Percentiles rank a stretch among this genome's conserved stretches.
Conservation (phyloP, 2,888 invertebrate species). For the Xanthorhoe spadicearia region DNA sequence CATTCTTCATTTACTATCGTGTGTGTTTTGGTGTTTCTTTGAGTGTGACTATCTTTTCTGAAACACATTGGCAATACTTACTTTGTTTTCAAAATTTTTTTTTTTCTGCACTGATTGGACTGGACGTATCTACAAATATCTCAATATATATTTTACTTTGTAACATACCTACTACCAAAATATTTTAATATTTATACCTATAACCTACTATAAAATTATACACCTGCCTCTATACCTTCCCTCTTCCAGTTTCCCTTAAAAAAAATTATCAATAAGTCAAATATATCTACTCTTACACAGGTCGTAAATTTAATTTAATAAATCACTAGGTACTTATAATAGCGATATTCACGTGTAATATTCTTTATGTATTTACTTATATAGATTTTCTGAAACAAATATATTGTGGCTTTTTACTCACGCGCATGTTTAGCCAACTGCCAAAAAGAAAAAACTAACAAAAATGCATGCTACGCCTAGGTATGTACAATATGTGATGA, state of each 20-base stretch:
- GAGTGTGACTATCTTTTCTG: slow-evolving; percentile 37
- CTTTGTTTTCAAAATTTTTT: slow-evolving; percentile 29
- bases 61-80: slow-evolving; percentile 26
- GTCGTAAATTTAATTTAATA: not conserved
- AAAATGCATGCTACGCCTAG: slow-evolving; percentile 43
- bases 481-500: slow-evolving; percentile 6
- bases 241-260: no score
- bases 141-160: not conserved
- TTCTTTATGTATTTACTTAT: slow-evolving; percentile 3
- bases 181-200: not conserved
- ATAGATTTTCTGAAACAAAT: slow-evolving; percentile 10
- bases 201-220: not conserved
- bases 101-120: slow-evolving; percentile 45
- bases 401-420: slow-evolving; percentile 45
- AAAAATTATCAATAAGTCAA: not conserved
- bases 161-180: no score
- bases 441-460: slow-evolving; percentile 42
- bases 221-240: not conserved
- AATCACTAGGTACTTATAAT: not conserved
- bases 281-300: not conserved
- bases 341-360: not conserved
- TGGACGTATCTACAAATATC: slow-evolving; percentile 38
- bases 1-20: slow-evolving; percentile 33
- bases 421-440: slow-evolving; percentile 65
- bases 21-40: slow-evolving; percentile 43